A percentile compares a stretch with the other conserved stretches of the same genome.
These are phyloP conservation scores for Todiramphus saurophagus DNA, from an alignment of 2,113 vertebrate genomes.

Conservation along the genomic window DNA sequence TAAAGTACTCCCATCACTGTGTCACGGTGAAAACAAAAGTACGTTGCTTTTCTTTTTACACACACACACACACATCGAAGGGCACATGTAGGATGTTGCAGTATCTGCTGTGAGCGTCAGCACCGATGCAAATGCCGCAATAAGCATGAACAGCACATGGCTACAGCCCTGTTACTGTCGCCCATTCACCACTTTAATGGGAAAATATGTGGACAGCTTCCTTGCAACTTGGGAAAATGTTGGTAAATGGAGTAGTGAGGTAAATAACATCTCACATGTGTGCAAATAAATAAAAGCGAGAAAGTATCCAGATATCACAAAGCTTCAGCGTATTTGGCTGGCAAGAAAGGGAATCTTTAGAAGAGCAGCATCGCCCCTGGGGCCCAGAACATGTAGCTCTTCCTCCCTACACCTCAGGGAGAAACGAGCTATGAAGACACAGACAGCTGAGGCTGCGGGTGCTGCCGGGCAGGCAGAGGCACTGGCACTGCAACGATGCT, in stretches of 20 bases:
- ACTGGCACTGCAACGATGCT: background rate
- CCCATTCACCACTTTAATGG: accelerated
- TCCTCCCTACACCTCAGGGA: background rate
- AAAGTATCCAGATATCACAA: background rate
- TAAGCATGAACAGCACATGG: background rate
- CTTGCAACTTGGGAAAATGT: background rate
- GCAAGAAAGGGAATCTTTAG: background rate
- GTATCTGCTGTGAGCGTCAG: background rate
- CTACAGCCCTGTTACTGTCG: background rate
- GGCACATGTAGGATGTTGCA: accelerated
- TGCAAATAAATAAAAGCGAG: background rate
- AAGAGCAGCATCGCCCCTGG: background rate
- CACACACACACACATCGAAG: background rate
- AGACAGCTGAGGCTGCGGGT: background rate
- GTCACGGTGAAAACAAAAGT: background rate
- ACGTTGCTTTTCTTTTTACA: background rate
- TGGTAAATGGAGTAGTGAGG: background rate
- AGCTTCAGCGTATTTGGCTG: background rate
- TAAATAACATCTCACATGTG: background rate
- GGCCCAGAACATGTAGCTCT: background rate
- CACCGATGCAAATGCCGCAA: accelerated
- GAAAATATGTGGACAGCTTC: background rate
- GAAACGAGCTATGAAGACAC: background rate
- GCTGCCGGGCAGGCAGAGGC: background rate
- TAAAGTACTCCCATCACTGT: background rate